A percentile compares a stretch with the other conserved stretches of the same genome.
phyloP scores from a whole-genome alignment of 2,797 vertebrate species.

The Varecia variegata region DNA sequence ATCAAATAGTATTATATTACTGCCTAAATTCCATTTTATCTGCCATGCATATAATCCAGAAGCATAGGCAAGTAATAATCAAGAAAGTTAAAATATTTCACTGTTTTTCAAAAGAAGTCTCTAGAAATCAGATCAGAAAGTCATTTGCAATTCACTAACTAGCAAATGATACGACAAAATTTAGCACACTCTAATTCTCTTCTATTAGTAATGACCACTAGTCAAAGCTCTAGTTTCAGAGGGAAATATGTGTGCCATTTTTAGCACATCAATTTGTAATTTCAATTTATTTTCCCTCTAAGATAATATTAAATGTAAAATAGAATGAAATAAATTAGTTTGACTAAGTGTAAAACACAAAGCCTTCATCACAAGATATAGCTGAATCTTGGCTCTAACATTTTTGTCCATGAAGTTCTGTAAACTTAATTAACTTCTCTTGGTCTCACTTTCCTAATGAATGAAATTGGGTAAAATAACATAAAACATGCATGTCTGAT shows the following conservation, averaged over 20 bases:
- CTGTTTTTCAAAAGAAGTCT: background rate
- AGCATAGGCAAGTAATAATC: background rate
- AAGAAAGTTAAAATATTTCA: background rate
- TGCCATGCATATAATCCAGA: background rate
- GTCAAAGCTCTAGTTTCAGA: background rate
- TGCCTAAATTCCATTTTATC: constrained; percentile 25
- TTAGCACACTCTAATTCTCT: constrained; percentile 29
- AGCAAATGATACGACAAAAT: background rate
- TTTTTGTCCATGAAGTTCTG: background rate
- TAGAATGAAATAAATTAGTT: background rate
- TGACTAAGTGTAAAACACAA: constrained; percentile 3
- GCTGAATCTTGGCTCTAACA: background rate
- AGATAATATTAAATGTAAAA: background rate
- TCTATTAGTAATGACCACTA: background rate
- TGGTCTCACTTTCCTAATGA: background rate
- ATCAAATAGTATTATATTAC: background rate
- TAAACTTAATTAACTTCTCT: background rate
- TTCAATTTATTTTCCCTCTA: background rate
- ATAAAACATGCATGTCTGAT: background rate
- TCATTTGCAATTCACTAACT: background rate
- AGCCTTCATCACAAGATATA: background rate
- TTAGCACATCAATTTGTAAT: constrained; percentile 10
- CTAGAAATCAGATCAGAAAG: background rate
- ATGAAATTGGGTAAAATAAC: background rate
- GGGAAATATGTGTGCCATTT: background rate